Percentiles rank a stretch among this genome's conserved stretches.
phyloP scores from a whole-genome alignment of 2,797 vertebrate species.

The Forpus xanthops region DNA sequence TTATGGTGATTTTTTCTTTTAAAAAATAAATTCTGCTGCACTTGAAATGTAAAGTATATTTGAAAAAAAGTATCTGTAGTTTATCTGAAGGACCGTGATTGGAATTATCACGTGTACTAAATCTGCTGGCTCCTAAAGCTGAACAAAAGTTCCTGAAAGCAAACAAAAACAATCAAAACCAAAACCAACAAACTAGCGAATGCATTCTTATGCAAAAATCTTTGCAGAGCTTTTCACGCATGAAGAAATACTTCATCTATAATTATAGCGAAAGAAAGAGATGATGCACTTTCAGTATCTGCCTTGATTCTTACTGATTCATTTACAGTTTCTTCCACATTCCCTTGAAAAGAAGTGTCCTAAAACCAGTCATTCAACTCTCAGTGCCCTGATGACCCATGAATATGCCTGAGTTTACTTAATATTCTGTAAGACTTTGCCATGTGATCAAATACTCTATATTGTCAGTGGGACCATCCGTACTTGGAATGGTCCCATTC shows the following conservation, averaged over 20 bases:
- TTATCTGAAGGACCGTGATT: neutral
- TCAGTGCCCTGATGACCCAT: neutral
- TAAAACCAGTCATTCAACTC: neutral
- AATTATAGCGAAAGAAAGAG: neutral
- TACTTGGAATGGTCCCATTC: neutral
- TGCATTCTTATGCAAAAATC: neutral
- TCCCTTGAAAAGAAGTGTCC: neutral
- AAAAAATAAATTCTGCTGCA: neutral
- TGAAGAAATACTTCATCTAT: neutral
- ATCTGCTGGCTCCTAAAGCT: neutral
- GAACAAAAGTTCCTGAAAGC: neutral
- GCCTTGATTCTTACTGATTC: neutral
- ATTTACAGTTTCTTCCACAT: neutral
- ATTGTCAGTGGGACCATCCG: neutral
- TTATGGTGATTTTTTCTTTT: neutral
- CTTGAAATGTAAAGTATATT: neutral
- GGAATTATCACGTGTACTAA: neutral
- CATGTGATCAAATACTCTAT: neutral
- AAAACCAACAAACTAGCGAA: neutral
- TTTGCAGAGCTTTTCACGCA: neutral
- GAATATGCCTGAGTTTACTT: neutral
- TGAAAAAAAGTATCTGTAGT: neutral
- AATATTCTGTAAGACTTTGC: neutral
- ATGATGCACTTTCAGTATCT: neutral
- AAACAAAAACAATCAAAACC: neutral